These are phyloP conservation scores for Acanthosoma haemorrhoidale DNA, from an alignment of 2,888 invertebrate species.

Conservation along the genomic window DNA sequence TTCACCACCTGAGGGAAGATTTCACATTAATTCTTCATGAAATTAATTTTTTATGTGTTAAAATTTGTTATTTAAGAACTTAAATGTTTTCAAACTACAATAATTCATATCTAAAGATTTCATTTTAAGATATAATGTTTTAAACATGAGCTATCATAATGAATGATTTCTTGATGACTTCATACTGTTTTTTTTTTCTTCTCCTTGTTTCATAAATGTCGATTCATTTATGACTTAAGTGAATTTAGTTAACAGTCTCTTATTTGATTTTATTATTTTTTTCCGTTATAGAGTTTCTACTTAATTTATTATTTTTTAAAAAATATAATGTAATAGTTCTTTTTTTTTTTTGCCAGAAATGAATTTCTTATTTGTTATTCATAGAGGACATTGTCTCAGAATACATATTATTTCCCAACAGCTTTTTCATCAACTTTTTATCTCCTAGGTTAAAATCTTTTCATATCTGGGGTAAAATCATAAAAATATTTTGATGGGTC, in stretches of 20 bases:
- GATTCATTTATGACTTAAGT: no score
- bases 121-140: no score
- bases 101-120: no score
- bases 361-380: background rate
- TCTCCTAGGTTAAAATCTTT: background rate
- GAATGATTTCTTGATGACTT: no score
- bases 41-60: no score
- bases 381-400: background rate
- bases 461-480: background rate
- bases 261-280: background rate
- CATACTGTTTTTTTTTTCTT: no score
- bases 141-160: no score
- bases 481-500: background rate
- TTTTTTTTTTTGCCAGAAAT: background rate
- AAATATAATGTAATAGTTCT: background rate
- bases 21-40: no score
- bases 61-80: no score
- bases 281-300: background rate
- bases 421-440: background rate
- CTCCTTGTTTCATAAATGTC: no score
- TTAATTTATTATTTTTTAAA: background rate
- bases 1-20: conserved; percentile 61
- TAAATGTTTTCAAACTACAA: background rate
- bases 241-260: no score
- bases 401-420: background rate